These are phyloP conservation scores for Nycticebus coucang DNA, from an alignment of 2,113 vertebrate genomes.

Conservation along the genomic window DNA sequence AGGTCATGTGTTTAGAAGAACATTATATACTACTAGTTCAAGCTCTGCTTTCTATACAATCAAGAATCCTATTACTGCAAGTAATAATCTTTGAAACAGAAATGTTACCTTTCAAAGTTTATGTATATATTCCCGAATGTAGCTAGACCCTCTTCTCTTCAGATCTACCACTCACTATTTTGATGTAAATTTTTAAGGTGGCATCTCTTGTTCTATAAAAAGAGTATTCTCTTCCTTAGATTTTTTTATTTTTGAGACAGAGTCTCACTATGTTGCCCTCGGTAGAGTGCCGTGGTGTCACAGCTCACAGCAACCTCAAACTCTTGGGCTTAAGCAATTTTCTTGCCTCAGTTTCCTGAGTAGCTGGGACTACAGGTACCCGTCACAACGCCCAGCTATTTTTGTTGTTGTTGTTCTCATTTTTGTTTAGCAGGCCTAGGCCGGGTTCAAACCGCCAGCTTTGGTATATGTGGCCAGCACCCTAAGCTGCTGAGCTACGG, in stretches of 20 bases:
- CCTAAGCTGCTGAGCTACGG: too few relatives aligned
- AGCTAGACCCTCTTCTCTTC: neutral
- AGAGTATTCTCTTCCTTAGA: slow-evolving; percentile 27
- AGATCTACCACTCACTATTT: neutral
- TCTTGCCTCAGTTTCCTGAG: too few relatives aligned
- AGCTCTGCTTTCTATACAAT: neutral
- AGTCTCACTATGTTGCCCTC: too few relatives aligned
- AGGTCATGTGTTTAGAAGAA: slow-evolving; percentile 49
- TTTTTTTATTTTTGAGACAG: neutral
- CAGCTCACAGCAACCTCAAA: too few relatives aligned
- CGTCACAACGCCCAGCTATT: too few relatives aligned
- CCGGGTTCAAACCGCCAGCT: too few relatives aligned
- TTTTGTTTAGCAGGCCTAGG: too few relatives aligned
- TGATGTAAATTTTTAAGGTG: slow-evolving; percentile 42
- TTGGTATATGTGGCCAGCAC: too few relatives aligned
- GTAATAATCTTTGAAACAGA: slow-evolving; percentile 19
- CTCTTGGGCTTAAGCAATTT: too few relatives aligned
- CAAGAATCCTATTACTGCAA: neutral
- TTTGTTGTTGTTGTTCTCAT: too few relatives aligned
- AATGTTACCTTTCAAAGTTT: slow-evolving; percentile 18
- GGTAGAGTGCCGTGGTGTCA: too few relatives aligned
- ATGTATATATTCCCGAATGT: slow-evolving; percentile 27
- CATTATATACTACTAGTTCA: slow-evolving; percentile 10
- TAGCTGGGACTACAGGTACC: too few relatives aligned
- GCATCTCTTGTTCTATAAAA: neutral